phyloP scores from a whole-genome alignment of 2,797 vertebrate species.

The Corythornis leucogaster region DNA sequence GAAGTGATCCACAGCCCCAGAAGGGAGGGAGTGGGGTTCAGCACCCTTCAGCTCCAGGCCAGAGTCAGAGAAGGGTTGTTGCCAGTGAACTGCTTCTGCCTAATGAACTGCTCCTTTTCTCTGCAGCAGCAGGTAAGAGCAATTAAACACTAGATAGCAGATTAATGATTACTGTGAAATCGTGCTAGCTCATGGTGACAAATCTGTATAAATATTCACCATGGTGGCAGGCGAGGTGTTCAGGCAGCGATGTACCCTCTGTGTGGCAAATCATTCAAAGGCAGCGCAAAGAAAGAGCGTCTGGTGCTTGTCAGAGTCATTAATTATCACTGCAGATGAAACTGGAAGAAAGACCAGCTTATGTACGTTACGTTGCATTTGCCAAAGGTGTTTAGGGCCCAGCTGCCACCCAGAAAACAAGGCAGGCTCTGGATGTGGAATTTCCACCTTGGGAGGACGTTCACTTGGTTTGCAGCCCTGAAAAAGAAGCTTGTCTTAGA shows the following conservation, averaged over 20 bases:
- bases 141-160: slow-evolving; percentile 69
- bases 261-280: slow-evolving; percentile 63
- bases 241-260: slow-evolving; percentile 45
- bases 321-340: slow-evolving; percentile 48
- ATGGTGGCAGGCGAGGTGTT: slow-evolving; percentile 51
- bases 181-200: slow-evolving; percentile 62
- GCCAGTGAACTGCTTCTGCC: slow-evolving; percentile 6
- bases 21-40: background rate
- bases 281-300: background rate
- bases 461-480: background rate
- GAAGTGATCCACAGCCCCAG: background rate
- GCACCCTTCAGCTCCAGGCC: background rate
- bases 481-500: background rate
- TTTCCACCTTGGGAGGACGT: background rate
- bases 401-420: background rate
- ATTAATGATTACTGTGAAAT: slow-evolving; percentile 66
- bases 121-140: slow-evolving; percentile 67
- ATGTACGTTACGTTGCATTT: background rate
- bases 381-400: slow-evolving; percentile 24
- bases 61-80: background rate
- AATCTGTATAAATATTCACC: slow-evolving; percentile 61
- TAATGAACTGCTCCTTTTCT: slow-evolving; percentile 67
- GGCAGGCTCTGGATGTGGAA: background rate
- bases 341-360: background rate
- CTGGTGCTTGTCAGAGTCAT: slow-evolving; percentile 62